Evolutionary conservation across 2,113 vertebrate species (phyloP).

Genomic region (Antechinus stuartii): DNA sequence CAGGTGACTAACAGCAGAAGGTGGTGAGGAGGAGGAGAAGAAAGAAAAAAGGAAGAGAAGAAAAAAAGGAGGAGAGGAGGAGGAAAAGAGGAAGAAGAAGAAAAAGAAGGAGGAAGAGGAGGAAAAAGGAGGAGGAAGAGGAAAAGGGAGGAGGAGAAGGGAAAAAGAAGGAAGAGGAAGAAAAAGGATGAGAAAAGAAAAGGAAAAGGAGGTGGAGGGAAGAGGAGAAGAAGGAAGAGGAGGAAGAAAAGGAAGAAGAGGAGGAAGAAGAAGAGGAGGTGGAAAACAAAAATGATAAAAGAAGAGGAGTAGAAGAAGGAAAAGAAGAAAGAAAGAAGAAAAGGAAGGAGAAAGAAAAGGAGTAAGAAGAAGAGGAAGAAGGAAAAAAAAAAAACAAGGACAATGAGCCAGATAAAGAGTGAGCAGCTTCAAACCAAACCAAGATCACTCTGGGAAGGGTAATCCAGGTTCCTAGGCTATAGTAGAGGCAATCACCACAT

Average conservation of each 20-base stretch:
- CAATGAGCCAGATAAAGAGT: conserved; percentile 29
- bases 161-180: too few species aligned
- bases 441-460: conserved; percentile 29
- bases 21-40: background rate
- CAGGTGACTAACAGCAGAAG: background rate
- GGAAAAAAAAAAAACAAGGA: conserved; percentile 1
- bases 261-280: background rate
- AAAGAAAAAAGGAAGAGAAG: too few species aligned
- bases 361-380: conserved; percentile 14
- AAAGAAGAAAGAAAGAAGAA: too few species aligned
- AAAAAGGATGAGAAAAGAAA: too few species aligned
- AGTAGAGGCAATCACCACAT: background rate
- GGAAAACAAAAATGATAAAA: too few species aligned
- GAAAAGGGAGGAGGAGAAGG: too few species aligned
- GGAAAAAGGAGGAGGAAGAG: background rate
- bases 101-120: too few species aligned
- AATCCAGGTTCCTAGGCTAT: background rate
- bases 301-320: too few species aligned
- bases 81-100: too few species aligned
- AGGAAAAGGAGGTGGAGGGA: too few species aligned
- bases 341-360: background rate
- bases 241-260: background rate
- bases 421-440: conserved; percentile 21
- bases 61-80: background rate
- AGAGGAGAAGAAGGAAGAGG: too few species aligned